Evolutionary conservation across 2,113 vertebrate genomes (phyloP).

Genomic region (Oostethus manadensis): DNA sequence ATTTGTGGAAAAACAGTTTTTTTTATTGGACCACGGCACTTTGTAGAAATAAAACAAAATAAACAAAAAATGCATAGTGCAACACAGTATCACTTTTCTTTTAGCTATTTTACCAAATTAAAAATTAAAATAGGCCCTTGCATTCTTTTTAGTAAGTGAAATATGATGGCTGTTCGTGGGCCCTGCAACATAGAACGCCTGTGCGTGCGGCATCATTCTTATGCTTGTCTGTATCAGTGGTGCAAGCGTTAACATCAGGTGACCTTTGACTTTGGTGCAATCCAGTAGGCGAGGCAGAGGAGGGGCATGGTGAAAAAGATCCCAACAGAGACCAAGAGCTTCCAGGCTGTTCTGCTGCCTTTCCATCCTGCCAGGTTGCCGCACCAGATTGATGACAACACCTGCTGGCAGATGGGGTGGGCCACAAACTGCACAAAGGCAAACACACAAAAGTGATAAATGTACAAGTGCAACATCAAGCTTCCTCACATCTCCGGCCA

Average conservation of each 20-base stretch:
- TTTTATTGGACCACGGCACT: no score
- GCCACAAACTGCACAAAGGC: slow-evolving; percentile 78
- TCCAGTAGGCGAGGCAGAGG: slow-evolving; percentile 82
- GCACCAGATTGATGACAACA: slow-evolving; percentile 88
- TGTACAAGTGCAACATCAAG: rapidly evolving
- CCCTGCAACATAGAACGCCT: no score
- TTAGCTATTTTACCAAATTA: no score
- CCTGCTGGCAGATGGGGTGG: slow-evolving; percentile 89
- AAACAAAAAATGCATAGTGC: no score
- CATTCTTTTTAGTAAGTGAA: no score
- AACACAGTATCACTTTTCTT: no score
- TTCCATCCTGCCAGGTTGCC: slow-evolving; percentile 82
- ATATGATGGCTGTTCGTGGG: no score
- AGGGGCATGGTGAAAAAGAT: slow-evolving; percentile 87
- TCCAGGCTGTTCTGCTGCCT: slow-evolving; percentile 81
- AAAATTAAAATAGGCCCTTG: no score
- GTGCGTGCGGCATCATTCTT: no score
- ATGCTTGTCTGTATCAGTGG: no score
- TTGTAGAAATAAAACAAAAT: no score
- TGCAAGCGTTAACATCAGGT: neutral
- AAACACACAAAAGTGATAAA: neutral
- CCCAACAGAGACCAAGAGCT: slow-evolving; percentile 76
- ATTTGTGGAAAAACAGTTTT: no score
- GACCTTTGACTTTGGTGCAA: slow-evolving; percentile 85
- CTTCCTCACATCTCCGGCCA: neutral